Conservation (phyloP, 2,113 vertebrate genomes). For the Brachyhypopomus occidentalis region DNA sequence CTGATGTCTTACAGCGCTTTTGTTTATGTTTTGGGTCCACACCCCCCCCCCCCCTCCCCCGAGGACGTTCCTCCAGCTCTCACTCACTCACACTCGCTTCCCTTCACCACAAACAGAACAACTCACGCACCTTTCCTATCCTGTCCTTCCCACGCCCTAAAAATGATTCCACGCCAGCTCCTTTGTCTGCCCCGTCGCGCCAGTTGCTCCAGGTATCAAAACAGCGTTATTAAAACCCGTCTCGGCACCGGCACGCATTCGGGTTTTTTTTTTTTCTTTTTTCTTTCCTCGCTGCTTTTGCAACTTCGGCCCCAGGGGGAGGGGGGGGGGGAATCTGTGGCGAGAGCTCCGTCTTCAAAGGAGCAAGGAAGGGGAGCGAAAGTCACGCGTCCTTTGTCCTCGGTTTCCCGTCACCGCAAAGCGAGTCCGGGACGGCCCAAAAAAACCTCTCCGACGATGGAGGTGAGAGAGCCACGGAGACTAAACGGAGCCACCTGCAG, state of each 20-base stretch:
- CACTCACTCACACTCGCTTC: not conserved
- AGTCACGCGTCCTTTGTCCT: not conserved
- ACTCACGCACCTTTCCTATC: constrained; percentile 2
- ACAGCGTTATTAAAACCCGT: constrained; percentile 61
- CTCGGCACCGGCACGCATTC: constrained; percentile 52
- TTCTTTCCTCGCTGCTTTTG: too few relatives aligned
- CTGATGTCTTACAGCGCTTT: not conserved
- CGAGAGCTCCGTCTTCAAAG: not conserved
- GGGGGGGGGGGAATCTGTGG: not conserved
- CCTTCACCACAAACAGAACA: not conserved
- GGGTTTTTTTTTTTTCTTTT: constrained; percentile 1
- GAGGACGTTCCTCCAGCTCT: too few relatives aligned
- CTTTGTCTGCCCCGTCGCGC: constrained; percentile 35
- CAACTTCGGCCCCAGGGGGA: too few relatives aligned
- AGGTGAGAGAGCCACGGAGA: constrained; percentile 41
- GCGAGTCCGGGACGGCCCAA: not conserved
- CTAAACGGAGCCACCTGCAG: constrained; percentile 52
- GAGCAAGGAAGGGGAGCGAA: not conserved
- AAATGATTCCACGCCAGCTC: not conserved
- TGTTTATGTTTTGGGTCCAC: not conserved
- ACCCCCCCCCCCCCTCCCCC: too few relatives aligned
- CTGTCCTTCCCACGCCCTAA: constrained; percentile 2
- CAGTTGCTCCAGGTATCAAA: constrained; percentile 67
- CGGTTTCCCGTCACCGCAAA: constrained; percentile 22
- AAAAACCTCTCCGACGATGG: not conserved